A percentile compares a stretch with the other conserved stretches of the same genome.
Evolutionary conservation across 2,797 vertebrate species (phyloP).

Genomic region (Chelonia mydas): DNA sequence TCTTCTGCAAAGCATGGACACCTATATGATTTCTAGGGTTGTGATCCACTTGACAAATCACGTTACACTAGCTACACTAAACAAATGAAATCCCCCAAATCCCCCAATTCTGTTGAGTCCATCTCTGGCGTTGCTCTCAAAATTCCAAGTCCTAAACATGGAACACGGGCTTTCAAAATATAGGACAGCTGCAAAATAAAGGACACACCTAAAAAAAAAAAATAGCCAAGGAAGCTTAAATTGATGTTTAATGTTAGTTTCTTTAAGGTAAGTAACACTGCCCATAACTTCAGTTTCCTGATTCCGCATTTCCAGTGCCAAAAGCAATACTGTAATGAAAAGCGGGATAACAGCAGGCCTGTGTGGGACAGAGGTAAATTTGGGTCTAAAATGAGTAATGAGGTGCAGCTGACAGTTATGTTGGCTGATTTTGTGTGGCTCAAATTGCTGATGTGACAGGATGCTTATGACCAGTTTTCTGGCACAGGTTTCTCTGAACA

Average conservation of each 20-base stretch:
- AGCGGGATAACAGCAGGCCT: not conserved
- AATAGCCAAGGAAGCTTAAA: not conserved
- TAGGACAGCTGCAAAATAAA: not conserved
- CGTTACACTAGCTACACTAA: not conserved
- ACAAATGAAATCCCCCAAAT: not conserved
- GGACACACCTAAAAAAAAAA: not conserved
- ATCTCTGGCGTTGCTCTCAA: not conserved
- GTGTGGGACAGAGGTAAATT: not conserved
- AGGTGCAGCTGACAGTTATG: not conserved
- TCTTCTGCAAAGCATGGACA: not conserved
- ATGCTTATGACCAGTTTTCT: not conserved
- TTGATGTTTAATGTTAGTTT: not conserved
- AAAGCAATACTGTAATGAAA: conserved; percentile 3
- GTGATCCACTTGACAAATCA: not conserved
- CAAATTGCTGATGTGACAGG: not conserved
- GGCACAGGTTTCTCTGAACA: not conserved
- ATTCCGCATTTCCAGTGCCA: conserved; percentile 5
- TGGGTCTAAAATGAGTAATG: conserved; percentile 27
- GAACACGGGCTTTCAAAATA: not conserved
- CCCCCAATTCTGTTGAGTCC: not conserved
- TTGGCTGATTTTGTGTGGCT: not conserved
- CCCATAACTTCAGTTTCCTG: not conserved
- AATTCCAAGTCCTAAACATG: not conserved
- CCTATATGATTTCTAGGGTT: not conserved
- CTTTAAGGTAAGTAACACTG: not conserved